Evolutionary conservation across 2,797 vertebrate species (phyloP).

Genomic region (Peromyscus melanophrys): DNA sequence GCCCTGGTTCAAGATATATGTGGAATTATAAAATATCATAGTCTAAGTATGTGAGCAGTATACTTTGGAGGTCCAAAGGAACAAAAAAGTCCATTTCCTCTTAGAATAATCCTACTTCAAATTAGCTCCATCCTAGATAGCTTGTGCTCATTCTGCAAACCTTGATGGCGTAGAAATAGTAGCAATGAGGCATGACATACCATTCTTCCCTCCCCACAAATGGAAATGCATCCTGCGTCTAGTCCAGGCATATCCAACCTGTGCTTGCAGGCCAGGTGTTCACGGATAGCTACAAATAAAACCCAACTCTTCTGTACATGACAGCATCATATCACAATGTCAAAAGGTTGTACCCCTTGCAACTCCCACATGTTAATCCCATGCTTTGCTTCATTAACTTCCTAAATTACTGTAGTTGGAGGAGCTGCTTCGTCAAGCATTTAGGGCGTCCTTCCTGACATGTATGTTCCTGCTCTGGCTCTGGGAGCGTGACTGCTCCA

Average conservation of each 20-base stretch:
- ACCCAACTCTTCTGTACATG: not conserved
- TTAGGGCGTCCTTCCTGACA: constrained; percentile 82
- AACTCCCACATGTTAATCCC: not conserved
- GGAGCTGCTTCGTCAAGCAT: constrained; percentile 66
- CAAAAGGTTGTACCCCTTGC: not conserved
- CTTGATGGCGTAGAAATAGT: constrained; percentile 2
- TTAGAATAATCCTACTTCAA: constrained; percentile 57
- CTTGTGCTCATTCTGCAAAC: constrained; percentile 8
- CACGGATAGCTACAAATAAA: not conserved
- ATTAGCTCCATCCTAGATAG: constrained; percentile 14
- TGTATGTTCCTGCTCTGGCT: constrained; percentile 71
- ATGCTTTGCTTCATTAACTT: constrained; percentile 84
- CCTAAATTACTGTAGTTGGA: constrained; percentile 77
- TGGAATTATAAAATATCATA: constrained; percentile 55
- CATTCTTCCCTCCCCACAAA: constrained; percentile 10
- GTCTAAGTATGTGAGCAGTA: constrained; percentile 49
- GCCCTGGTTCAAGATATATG: constrained; percentile 60
- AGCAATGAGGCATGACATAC: constrained; percentile 29
- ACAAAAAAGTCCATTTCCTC: constrained; percentile 32
- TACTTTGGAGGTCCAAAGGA: constrained; percentile 51
- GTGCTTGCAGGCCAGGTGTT: not conserved
- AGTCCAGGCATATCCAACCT: not conserved
- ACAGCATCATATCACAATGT: not conserved
- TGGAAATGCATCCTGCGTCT: not conserved
- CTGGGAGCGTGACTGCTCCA: constrained; percentile 77